A percentile compares a stretch with the other conserved stretches of the same genome.
Evolutionary conservation across 2,888 invertebrate genomes (phyloP).

Genomic region (Drosophila paranaensis): DNA sequence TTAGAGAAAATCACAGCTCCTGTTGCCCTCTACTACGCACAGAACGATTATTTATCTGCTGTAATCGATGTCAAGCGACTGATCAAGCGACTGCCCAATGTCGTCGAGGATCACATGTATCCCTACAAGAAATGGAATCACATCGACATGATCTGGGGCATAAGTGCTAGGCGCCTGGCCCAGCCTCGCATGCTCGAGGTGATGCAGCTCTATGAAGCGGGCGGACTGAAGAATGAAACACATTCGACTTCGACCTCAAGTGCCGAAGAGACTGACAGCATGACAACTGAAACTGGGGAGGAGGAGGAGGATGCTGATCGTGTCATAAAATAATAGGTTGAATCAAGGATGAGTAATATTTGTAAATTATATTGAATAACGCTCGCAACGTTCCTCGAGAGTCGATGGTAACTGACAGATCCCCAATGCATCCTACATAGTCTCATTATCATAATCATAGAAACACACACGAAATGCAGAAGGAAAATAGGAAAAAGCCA

Average conservation of each 20-base stretch:
- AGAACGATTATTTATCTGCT: slow-evolving; percentile 86
- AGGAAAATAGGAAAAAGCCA: no score
- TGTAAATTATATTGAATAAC: no score
- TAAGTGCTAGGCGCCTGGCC: slow-evolving; percentile 47
- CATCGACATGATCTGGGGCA: slow-evolving; percentile 69
- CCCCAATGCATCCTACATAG: no score
- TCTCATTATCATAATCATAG: no score
- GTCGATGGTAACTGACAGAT: no score
- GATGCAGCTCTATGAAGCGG: slow-evolving; percentile 41
- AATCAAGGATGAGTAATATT: no score
- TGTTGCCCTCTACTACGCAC: slow-evolving; percentile 85
- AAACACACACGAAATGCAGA: no score
- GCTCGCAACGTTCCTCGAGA: no score
- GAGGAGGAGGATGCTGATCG: no score
- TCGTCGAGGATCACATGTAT: slow-evolving; percentile 61
- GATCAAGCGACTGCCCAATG: slow-evolving; percentile 67
- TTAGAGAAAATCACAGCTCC: slow-evolving; percentile 85
- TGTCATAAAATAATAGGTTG: no score
- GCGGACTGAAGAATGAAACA: slow-evolving; percentile 1
- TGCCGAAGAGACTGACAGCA: background rate
- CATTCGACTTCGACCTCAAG: background rate
- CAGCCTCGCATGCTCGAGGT: slow-evolving; percentile 66
- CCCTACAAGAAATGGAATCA: slow-evolving; percentile 76
- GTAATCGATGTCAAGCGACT: slow-evolving; percentile 74
- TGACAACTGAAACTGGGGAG: background rate